Evolutionary conservation across 2,113 vertebrate species (phyloP).

Genomic region (Urocolius indicus): DNA sequence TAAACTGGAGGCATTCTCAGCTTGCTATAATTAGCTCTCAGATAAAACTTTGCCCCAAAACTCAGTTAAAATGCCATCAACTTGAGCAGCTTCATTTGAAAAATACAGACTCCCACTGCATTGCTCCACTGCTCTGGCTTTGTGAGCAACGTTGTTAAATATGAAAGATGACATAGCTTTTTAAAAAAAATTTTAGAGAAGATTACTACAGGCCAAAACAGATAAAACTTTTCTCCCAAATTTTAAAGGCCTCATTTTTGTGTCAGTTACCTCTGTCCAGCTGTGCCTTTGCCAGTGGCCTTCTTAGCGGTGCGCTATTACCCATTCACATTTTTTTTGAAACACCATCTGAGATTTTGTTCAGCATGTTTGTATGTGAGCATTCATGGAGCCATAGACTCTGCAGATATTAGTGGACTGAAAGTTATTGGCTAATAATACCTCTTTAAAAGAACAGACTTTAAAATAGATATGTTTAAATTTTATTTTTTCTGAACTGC

Average conservation of each 20-base stretch:
- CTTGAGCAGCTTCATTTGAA: slow-evolving; percentile 1
- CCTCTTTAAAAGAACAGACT: not conserved
- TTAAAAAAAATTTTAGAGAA: slow-evolving; percentile 54
- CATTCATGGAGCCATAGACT: not conserved
- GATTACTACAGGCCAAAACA: slow-evolving; percentile 32
- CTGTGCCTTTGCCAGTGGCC: not conserved
- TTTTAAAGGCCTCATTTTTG: slow-evolving; percentile 16
- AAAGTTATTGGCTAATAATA: not conserved
- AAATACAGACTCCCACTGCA: not conserved
- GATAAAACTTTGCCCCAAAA: slow-evolving; percentile 41
- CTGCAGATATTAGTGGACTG: not conserved
- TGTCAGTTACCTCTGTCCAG: slow-evolving; percentile 35
- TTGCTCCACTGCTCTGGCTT: not conserved
- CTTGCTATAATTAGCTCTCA: slow-evolving; percentile 60
- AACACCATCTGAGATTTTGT: not conserved
- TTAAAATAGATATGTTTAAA: not conserved
- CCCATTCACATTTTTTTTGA: not conserved
- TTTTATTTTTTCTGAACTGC: not conserved
- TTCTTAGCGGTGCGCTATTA: not conserved
- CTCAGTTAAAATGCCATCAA: not conserved
- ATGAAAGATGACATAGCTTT: slow-evolving; percentile 1
- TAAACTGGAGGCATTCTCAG: slow-evolving; percentile 40
- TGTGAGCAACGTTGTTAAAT: slow-evolving; percentile 26
- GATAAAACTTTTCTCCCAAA: slow-evolving; percentile 4
- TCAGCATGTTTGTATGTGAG: not conserved